Percentiles rank a stretch among this genome's conserved stretches.
Evolutionary conservation across 1,140 invertebrate genomes (phyloP).

Genomic region (Macrocentrus cingulum): DNA sequence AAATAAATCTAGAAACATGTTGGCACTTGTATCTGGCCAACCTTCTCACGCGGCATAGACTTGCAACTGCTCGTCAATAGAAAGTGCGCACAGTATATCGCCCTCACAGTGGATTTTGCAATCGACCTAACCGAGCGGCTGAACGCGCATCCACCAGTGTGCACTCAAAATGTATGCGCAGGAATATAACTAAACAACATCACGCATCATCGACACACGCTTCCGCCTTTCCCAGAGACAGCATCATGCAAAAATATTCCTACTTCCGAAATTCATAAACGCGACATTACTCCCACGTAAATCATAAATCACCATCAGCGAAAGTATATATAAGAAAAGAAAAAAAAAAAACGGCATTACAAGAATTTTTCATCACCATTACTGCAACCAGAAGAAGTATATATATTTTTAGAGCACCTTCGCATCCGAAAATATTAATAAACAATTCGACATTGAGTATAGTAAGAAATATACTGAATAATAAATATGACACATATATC

Average conservation of each 20-base stretch:
- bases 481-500: too few relatives aligned
- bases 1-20: background rate
- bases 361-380: too few relatives aligned
- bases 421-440: too few relatives aligned
- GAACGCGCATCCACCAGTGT: conserved; percentile 22
- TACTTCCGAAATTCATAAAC: too few relatives aligned
- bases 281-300: too few relatives aligned
- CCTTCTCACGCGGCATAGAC: conserved; percentile 17
- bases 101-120: conserved; percentile 12
- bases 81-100: conserved; percentile 14
- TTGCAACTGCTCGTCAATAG: conserved; percentile 14
- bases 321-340: too few relatives aligned
- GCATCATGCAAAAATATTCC: background rate
- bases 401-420: too few relatives aligned
- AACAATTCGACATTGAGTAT: too few relatives aligned
- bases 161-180: background rate
- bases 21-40: background rate
- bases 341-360: too few relatives aligned
- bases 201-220: conserved; percentile 3
- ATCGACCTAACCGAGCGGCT: conserved; percentile 11
- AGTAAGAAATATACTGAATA: too few relatives aligned
- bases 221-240: conserved; percentile 4
- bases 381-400: too few relatives aligned
- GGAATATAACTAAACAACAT: background rate
- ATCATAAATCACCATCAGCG: too few relatives aligned